Percentiles rank a stretch among this genome's conserved stretches.
Evolutionary conservation across 2,113 vertebrate genomes (phyloP).

Genomic region (Notothenia rossii): DNA sequence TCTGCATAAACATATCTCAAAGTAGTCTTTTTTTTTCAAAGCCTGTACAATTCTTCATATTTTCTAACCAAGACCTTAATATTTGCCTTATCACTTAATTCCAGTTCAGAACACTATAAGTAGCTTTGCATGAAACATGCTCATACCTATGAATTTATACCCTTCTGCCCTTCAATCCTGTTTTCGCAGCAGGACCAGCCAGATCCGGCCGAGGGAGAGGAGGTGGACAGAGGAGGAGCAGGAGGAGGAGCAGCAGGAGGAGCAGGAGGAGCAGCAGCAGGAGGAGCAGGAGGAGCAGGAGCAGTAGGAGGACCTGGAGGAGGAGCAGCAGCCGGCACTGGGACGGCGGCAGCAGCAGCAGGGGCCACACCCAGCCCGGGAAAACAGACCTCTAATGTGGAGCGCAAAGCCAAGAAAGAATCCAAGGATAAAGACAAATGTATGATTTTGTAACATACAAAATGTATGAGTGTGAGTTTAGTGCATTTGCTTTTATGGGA

Average conservation of each 20-base stretch:
- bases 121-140: background rate
- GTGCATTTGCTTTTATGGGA: conserved; percentile 71
- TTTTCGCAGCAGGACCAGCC: conserved; percentile 66
- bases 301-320: conserved; percentile 55
- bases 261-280: conserved; percentile 45
- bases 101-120: background rate
- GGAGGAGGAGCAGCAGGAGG: conserved; percentile 74
- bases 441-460: conserved; percentile 91
- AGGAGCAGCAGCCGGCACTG: conserved; percentile 60
- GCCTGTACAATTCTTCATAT: background rate
- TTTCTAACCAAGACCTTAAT: background rate
- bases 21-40: background rate
- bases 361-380: conserved; percentile 86
- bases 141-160: background rate
- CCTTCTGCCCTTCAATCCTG: background rate
- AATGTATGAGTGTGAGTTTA: conserved; percentile 46
- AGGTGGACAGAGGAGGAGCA: conserved; percentile 57
- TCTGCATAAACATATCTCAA: background rate
- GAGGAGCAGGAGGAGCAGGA: conserved; percentile 64
- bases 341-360: conserved; percentile 78
- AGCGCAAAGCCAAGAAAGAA: conserved; percentile 95
- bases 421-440: conserved; percentile 94
- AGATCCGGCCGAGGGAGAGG: conserved; percentile 65
- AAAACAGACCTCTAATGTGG: conserved; percentile 87
- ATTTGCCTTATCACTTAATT: background rate